Evolutionary conservation across 2,888 invertebrate species (phyloP), one percentile per base, ranked within the genome.

Genomic region (Pollenia griseotomentosa): DNA sequence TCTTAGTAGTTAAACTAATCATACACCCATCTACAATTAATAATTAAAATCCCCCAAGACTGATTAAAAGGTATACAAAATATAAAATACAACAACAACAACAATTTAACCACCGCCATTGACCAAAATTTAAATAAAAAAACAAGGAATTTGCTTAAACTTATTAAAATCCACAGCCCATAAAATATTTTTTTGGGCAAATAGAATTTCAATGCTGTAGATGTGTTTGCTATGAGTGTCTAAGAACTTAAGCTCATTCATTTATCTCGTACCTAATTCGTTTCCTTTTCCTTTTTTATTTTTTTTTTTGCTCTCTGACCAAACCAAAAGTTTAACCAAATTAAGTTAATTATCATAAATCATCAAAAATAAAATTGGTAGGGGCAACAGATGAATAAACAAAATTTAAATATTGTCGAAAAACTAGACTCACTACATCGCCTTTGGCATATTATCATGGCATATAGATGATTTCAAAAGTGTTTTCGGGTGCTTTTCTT

Each of bases 291-390:
- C 12, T 14, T 33, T 6, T 33, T 3, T 3, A n/a, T n/a, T 33
- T 33, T 33, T 33, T 33, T 33, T 33, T 33, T 33, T 33, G 33
- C 33, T 33, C 6, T 33, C 33, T 23, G 19, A 11, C 1, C 23
- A 42, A 68, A 40, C 63, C 57, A 48, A 48, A 78, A 46, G 33
- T 46, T 11, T 19, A 78, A 16, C 40, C 51, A 63, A 70, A 33
- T 59, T 16, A 44, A 61, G 79, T 84, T 84, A 74, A 74, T 84
- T 74, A 84, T 53, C 53, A 84, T 84, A 84, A 84, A 84, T 84
- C 73, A 79, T 68, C 51, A 53, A 46, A 48, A 57, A 65, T 16
- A n/a, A 40, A n/a, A 23, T 5, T 23, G 42, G 42, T 53, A 48
- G 16, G 51, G 40, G 46, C n/a, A 55, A 61, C 48, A 51, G 40